Conservation (phyloP, 2,888 invertebrate genomes). For the Cheilosia impressa region DNA sequence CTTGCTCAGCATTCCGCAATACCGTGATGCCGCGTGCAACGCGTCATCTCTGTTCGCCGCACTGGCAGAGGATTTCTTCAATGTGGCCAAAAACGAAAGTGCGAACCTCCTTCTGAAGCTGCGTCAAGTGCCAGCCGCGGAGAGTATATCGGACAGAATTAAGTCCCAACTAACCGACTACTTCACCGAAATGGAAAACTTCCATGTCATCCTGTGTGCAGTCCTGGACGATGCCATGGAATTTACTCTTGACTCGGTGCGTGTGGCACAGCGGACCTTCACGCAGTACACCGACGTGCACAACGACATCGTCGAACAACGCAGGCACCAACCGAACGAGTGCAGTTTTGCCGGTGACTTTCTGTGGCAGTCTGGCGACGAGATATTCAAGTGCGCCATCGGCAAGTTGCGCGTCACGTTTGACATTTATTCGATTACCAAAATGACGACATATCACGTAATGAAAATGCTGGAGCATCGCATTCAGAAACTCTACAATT, state of each 20-base stretch:
- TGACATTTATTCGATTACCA: conserved; percentile 80
- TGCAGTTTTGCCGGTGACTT: conserved; percentile 79
- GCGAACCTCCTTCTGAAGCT: conserved; percentile 78
- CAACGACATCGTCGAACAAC: conserved; percentile 75
- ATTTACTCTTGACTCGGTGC: conserved; percentile 78
- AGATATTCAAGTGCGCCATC: conserved; percentile 79
- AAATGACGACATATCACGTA: conserved; percentile 79
- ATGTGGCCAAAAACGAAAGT: conserved; percentile 79
- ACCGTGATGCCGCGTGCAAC: conserved; percentile 77
- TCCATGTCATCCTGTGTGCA: conserved; percentile 79
- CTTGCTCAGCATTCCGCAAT: conserved; percentile 77
- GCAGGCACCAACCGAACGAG: conserved; percentile 76
- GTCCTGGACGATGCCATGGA: conserved; percentile 80
- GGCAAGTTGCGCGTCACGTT: conserved; percentile 77
- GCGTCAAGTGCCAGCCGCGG: conserved; percentile 78
- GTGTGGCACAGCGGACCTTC: conserved; percentile 77
- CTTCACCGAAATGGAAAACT: conserved; percentile 81
- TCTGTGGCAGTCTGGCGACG: conserved; percentile 78
- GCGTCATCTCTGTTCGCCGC: conserved; percentile 76
- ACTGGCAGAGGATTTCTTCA: conserved; percentile 77
- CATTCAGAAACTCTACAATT: conserved; percentile 80
- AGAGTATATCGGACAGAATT: conserved; percentile 75
- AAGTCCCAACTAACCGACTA: conserved; percentile 79
- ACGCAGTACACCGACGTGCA: conserved; percentile 79
- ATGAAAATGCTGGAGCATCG: conserved; percentile 81